Base-by-base conservation (phyloP, 1,140 invertebrate genomes). In the Monomorium pharaonis region DNA sequence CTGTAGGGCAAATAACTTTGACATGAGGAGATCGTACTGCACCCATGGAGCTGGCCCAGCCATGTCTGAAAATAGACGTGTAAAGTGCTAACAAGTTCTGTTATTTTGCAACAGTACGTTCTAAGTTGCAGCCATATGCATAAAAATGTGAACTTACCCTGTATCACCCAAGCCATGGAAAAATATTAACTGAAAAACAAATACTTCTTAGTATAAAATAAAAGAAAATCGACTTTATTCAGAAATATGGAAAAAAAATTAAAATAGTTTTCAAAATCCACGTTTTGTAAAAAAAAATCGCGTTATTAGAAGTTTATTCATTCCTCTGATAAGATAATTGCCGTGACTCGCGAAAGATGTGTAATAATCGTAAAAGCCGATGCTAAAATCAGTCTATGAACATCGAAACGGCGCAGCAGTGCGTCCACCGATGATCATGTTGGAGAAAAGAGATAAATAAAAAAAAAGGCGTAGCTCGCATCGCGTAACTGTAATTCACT, bases 1-100 rank as follows among this genome's bases (percentile, higher is more conserved):
- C 98, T 89, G 98, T 99, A 10, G 99, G 99, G 95, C 98, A 99
- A 84, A 99, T 97, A 86, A 99, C 97, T 96, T 99, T 99, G 89
- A 98, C 97, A 93, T 98, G 97, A 30, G 98, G 96, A 21, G 97
- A 96, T 91, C 97, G 96, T 44, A 99, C 96, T 60, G 96, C 96
- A 81, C 96, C 97, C 93, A 99, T 97, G 2, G 97, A 97, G 91
- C 97, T 97, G 24, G 98, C 98, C 98, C 98, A 99, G 63, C 98
- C 98, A 96, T 99, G 97, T 16, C 98, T 99, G 92, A 74, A 96
- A 96, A 72, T 3, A 65, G 77, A 37, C 62, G 18, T 63, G 21
- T n/a, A 49, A 75, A 88, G 14, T 81, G 24, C 49, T 42, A 63
- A 33, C 24, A 84, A 4, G 58, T 74, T 62, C 47, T n/a, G 58